A percentile compares a stretch with the other conserved stretches of the same genome.
Evolutionary conservation across 2,113 vertebrate genomes (phyloP).

Genomic region (Zosterops japonicus): DNA sequence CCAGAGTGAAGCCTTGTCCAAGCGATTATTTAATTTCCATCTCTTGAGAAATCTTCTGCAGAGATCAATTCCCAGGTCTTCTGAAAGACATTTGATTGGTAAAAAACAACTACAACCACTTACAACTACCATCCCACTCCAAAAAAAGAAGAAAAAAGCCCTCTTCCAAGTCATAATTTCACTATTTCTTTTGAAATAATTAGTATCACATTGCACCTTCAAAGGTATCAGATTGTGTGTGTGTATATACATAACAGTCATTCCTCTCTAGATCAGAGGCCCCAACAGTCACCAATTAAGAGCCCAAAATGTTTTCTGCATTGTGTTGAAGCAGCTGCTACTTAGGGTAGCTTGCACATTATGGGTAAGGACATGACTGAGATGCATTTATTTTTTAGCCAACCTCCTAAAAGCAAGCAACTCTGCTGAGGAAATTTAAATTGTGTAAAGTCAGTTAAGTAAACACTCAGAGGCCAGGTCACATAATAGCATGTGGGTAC

Average conservation of each 20-base stretch:
- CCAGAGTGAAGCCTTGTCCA: background rate
- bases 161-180: background rate
- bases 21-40: background rate
- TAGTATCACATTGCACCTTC: background rate
- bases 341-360: background rate
- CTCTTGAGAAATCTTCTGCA: background rate
- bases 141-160: background rate
- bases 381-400: background rate
- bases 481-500: background rate
- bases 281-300: background rate
- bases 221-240: background rate
- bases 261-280: background rate
- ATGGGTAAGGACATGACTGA: background rate
- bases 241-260: background rate
- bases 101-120: background rate
- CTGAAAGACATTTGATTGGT: background rate
- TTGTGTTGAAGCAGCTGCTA: background rate
- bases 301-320: background rate
- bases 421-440: background rate
- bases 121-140: background rate
- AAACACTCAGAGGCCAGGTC: background rate
- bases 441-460: background rate
- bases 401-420: background rate
- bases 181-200: background rate
- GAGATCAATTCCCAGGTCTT: background rate